phyloP scores from a whole-genome alignment of 2,797 vertebrate genomes.

The Melopsittacus undulatus region DNA sequence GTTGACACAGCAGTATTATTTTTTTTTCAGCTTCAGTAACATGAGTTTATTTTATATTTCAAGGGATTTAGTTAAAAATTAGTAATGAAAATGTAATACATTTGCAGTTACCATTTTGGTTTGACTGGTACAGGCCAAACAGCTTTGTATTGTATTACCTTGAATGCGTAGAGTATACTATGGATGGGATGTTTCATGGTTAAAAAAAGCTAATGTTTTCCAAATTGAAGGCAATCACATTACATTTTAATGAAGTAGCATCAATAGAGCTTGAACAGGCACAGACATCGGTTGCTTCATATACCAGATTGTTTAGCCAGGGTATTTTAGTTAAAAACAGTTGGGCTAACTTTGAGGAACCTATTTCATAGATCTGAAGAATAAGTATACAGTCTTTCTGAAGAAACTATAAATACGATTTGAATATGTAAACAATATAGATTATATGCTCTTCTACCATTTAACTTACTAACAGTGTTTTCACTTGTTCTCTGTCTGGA shows the following conservation, averaged over 20 bases:
- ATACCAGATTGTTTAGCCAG: not conserved
- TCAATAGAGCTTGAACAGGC: conserved; percentile 12
- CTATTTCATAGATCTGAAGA: not conserved
- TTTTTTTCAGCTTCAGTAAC: conserved; percentile 5
- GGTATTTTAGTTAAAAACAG: not conserved
- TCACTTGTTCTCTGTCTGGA: not conserved
- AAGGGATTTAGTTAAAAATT: conserved; percentile 55
- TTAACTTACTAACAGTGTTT: not conserved
- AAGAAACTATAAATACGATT: not conserved
- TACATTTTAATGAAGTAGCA: not conserved
- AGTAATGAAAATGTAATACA: conserved; percentile 32
- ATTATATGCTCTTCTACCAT: not conserved
- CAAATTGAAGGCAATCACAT: not conserved
- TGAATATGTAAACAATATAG: not conserved
- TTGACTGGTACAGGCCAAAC: conserved; percentile 8
- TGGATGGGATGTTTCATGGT: not conserved
- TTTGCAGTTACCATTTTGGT: conserved; percentile 23
- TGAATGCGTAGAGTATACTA: not conserved
- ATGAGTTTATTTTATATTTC: conserved; percentile 44
- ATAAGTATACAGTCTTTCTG: not conserved
- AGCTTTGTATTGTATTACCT: conserved; percentile 2
- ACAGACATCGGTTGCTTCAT: not conserved
- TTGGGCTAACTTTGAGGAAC: conserved; percentile 3
- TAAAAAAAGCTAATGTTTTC: not conserved
- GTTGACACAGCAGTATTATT: conserved; percentile 4